These are phyloP conservation scores for Amia ocellicauda DNA, from an alignment of 2,113 vertebrate species.

Conservation along the genomic window DNA sequence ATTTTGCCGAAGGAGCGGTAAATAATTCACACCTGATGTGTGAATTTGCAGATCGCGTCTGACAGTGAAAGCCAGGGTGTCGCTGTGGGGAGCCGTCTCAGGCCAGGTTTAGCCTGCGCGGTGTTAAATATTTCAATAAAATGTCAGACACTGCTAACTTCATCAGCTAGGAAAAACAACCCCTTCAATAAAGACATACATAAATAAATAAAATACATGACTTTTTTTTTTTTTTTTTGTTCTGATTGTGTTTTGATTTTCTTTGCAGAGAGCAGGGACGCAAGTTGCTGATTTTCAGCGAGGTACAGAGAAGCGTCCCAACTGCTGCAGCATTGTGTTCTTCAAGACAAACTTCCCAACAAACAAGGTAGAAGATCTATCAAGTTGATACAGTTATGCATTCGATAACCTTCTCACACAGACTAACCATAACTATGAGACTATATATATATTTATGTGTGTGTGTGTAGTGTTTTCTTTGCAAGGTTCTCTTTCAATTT, in stretches of 20 bases:
- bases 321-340: no score
- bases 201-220: no score
- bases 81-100: neutral
- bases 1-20: neutral
- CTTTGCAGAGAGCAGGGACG: neutral
- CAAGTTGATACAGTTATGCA: no score
- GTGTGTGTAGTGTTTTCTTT: no score
- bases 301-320: no score
- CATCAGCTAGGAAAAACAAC: neutral
- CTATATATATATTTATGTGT: no score
- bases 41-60: neutral
- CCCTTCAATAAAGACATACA: neutral
- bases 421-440: no score
- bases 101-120: neutral
- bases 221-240: neutral
- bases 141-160: neutral
- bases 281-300: no score
- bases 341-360: no score
- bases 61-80: neutral
- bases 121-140: constrained; percentile 10
- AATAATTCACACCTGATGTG: neutral
- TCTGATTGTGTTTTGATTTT: neutral
- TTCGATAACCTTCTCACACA: no score
- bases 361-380: no score
- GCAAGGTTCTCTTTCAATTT: constrained; percentile 3